Percentiles rank a stretch among this genome's conserved stretches.
Evolutionary conservation across 2,797 vertebrate genomes (phyloP).

Genomic region (Leptoclinus maculatus): DNA sequence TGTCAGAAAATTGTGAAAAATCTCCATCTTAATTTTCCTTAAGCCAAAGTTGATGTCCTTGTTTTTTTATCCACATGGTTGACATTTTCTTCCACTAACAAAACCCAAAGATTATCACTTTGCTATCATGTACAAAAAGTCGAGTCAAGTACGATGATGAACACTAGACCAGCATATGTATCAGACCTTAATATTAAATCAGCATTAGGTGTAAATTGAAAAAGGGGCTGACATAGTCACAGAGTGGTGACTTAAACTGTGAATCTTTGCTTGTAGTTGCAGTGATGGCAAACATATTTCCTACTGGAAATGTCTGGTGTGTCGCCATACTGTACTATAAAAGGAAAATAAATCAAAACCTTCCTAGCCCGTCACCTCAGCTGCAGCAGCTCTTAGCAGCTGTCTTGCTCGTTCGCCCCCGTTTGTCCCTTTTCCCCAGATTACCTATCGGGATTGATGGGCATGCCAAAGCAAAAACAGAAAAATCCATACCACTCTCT

Average conservation of each 20-base stretch:
- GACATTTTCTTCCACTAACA: neutral
- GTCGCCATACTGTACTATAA: slow-evolving; percentile 19
- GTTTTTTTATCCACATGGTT: too few species aligned
- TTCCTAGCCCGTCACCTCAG: slow-evolving; percentile 27
- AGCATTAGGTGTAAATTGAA: slow-evolving; percentile 1
- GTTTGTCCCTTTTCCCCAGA: slow-evolving; percentile 52
- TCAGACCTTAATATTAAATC: neutral
- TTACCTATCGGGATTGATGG: slow-evolving; percentile 76
- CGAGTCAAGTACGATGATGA: neutral
- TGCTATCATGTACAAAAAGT: neutral
- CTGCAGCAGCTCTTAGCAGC: slow-evolving; percentile 49
- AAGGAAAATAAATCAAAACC: slow-evolving; percentile 54
- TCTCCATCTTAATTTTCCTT: neutral
- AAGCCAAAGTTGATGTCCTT: neutral
- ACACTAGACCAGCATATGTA: neutral
- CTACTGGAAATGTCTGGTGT: neutral
- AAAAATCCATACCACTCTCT: slow-evolving; percentile 72
- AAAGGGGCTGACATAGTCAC: neutral
- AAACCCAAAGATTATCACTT: neutral
- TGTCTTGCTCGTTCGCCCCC: slow-evolving; percentile 34
- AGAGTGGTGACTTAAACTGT: neutral
- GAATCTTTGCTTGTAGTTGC: slow-evolving; percentile 28
- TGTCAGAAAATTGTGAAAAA: neutral
- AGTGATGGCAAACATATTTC: slow-evolving; percentile 22
- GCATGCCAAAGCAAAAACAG: slow-evolving; percentile 64